Base-by-base conservation (phyloP, 2,888 invertebrate genomes). In the Drosophila pegasa region DNA sequence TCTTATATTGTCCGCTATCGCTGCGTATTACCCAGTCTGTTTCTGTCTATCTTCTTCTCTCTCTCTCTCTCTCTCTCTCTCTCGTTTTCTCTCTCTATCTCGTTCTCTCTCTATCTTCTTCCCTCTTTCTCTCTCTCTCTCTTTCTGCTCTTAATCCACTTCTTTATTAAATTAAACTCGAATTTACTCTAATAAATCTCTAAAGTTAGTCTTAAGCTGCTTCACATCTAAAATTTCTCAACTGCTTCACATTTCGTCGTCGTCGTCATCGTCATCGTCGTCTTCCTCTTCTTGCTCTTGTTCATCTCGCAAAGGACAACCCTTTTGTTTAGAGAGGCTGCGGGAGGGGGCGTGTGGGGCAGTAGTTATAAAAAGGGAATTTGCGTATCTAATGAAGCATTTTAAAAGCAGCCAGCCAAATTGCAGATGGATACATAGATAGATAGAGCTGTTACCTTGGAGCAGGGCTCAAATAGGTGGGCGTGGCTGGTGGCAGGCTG, bases 371-470 rank as follows among this genome's bases (percentile, higher is more conserved):
- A 25, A 2, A 27, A 14, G 37, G 25, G 14, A 9, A 78, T 78
- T 78, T 79, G 78, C 78, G 79, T 78, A 78, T 79, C 78, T 78
- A 78, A 78, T 78, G 78, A 78, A 78, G 78, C 78, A 78, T 78
- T 76, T 29, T 79, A 76, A 74, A 79, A 76, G 79, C 79, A 79
- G 62, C 61, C 72, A 73, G 62, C 66, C 25, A 59, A 67, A 67
- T 60, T 55, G 67, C 33, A 41, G 38, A 72, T 67, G 67, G 41
- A 67, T 66, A 55, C 47, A 64, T 38, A 47, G 51, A 51, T 33
- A 50, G 43, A 45, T 33, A 59, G 29, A 33, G 35, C 20, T 9
- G 52, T 37, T 27, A 55, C 43, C 33, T 33, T 25, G 18, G 16
- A 55, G 16, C 33, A 25, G 25, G 25, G 29, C 54, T 41, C 29